These are phyloP conservation scores for Psittacula echo DNA, from an alignment of 2,797 vertebrate genomes.

Conservation along the genomic window DNA sequence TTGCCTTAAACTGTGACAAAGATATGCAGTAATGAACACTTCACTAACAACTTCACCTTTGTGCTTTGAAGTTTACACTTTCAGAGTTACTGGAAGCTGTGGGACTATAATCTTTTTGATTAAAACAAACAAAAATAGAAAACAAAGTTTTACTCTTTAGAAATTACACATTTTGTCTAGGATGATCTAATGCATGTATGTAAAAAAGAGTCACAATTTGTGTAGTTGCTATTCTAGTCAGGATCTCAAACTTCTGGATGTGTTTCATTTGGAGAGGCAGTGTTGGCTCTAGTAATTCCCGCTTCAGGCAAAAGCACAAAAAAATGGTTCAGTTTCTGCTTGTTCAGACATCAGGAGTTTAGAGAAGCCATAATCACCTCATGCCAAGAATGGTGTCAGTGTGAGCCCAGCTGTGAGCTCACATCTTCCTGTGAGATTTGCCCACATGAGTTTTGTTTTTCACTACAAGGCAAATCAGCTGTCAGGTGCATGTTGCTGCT, in stretches of 20 bases:
- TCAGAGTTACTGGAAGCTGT: not conserved
- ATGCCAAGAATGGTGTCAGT: not conserved
- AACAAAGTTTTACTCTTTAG: not conserved
- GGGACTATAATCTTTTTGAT: not conserved
- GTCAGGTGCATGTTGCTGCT: not conserved
- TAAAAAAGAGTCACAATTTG: not conserved
- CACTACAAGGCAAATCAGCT: not conserved
- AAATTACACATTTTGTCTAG: not conserved
- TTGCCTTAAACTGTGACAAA: constrained; percentile 8
- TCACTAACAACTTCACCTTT: not conserved
- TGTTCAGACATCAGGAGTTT: not conserved
- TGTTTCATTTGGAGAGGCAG: not conserved
- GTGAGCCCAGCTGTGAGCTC: not conserved
- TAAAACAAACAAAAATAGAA: not conserved
- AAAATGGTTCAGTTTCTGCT: not conserved
- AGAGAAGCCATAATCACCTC: not conserved
- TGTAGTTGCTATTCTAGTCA: not conserved
- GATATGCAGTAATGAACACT: not conserved
- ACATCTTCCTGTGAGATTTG: not conserved
- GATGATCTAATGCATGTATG: not conserved
- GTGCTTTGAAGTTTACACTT: not conserved
- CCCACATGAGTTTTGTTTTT: not conserved
- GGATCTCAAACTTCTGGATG: not conserved
- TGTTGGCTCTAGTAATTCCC: not conserved
- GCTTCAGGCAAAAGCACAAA: not conserved